A percentile compares a stretch with the other conserved stretches of the same genome.
Conservation (phyloP, 2,888 invertebrate species). For the Acronicta psi region DNA sequence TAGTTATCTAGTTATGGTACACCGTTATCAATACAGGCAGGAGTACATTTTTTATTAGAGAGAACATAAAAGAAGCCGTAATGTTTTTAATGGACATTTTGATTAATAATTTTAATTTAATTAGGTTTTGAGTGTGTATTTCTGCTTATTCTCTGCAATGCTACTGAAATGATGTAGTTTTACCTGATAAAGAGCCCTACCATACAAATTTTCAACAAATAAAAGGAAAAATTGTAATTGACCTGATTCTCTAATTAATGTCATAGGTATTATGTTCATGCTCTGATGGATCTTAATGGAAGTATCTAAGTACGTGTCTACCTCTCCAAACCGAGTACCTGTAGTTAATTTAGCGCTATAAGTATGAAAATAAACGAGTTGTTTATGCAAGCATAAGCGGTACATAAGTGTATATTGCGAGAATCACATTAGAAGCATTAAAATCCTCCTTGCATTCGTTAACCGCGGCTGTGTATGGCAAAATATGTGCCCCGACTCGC, state of each 20-base stretch:
- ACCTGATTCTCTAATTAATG: not conserved
- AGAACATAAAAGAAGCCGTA: not conserved
- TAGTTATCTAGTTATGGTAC: constrained; percentile 17
- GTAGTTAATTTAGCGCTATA: constrained; percentile 14
- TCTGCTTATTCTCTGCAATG: not conserved
- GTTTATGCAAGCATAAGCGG: constrained; percentile 69
- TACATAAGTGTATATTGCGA: constrained; percentile 81
- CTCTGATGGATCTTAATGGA: not conserved
- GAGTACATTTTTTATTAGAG: not conserved
- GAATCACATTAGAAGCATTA: constrained; percentile 85
- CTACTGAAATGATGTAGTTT: not conserved
- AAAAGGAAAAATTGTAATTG: not conserved
- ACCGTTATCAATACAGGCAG: constrained; percentile 6
- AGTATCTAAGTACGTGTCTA: not conserved
- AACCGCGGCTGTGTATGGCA: constrained; percentile 81
- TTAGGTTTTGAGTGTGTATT: not conserved
- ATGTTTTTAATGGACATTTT: not conserved
- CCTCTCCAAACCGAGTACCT: not conserved
- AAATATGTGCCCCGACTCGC: constrained; percentile 84
- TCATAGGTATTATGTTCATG: too few relatives aligned
- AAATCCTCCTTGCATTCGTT: constrained; percentile 87
- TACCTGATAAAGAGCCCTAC: not conserved
- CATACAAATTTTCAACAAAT: too few relatives aligned
- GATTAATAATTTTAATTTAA: not conserved
- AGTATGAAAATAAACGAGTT: constrained; percentile 55